Percentiles rank a stretch among this genome's conserved stretches.
Conservation (phyloP, 2,888 invertebrate genomes). For the Pachydiplax longipennis region DNA sequence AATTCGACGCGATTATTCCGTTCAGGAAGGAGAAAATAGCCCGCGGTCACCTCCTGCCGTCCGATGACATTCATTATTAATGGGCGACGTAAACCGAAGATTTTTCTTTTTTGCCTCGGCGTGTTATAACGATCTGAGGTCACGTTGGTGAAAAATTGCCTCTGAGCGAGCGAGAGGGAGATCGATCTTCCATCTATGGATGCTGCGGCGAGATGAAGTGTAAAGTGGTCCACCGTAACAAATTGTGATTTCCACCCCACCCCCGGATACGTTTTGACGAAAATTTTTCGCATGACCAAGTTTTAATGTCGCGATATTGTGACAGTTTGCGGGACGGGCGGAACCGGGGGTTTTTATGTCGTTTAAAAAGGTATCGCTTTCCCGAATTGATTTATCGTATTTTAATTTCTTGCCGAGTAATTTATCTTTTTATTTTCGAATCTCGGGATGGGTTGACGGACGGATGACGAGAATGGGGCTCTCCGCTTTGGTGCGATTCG, state of each 20-base stretch:
- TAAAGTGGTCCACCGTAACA: background rate
- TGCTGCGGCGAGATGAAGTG: background rate
- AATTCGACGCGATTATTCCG: background rate
- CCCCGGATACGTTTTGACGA: background rate
- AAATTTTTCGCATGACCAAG: background rate
- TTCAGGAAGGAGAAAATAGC: background rate
- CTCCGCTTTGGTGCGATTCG: too few species aligned
- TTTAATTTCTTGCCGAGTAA: too few species aligned
- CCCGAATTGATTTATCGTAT: too few species aligned
- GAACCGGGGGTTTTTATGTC: too few species aligned
- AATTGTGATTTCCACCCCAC: background rate
- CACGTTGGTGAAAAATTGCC: background rate
- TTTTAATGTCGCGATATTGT: background rate
- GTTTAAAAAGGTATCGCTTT: too few species aligned
- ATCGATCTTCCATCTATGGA: background rate
- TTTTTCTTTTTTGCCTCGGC: background rate
- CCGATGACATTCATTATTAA: background rate
- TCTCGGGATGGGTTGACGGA: too few species aligned
- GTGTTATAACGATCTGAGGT: slow-evolving; percentile 2
- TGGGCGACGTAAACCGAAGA: background rate
- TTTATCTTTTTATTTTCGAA: too few species aligned
- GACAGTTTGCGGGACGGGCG: too few species aligned
- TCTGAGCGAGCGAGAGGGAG: background rate
- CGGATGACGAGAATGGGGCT: too few species aligned
- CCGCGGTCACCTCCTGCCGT: background rate